A percentile compares a stretch with the other conserved stretches of the same genome.
These are phyloP conservation scores for Zaprionus taronus DNA, from an alignment of 1,140 invertebrate species.

Conservation along the genomic window DNA sequence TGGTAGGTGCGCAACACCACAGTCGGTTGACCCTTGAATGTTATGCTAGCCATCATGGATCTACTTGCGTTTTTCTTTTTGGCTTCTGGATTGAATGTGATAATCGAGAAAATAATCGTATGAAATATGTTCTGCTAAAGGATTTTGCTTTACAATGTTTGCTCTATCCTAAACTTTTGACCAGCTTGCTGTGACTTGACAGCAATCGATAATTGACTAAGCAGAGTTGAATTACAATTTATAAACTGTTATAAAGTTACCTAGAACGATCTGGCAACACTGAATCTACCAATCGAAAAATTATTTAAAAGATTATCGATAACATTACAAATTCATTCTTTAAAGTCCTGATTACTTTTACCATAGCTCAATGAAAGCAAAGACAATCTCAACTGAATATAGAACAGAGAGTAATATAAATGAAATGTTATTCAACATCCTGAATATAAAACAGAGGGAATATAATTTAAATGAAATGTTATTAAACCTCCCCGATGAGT, in stretches of 20 bases:
- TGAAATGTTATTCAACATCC: neutral
- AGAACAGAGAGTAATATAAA: too few species aligned
- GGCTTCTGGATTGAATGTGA: neutral
- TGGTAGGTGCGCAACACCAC: slow-evolving; percentile 47
- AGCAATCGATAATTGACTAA: neutral
- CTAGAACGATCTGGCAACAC: too few species aligned
- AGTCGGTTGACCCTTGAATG: slow-evolving; percentile 38
- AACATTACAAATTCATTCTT: too few species aligned
- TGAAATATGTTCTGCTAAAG: neutral
- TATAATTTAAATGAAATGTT: neutral
- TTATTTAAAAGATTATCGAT: too few species aligned
- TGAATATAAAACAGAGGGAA: too few species aligned
- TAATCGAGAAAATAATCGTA: neutral
- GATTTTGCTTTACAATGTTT: neutral
- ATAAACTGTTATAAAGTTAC: neutral
- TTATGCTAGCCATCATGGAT: slow-evolving; percentile 43
- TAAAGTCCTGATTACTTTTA: too few species aligned
- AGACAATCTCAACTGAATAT: too few species aligned
- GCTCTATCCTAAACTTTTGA: too few species aligned
- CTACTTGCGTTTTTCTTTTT: neutral
- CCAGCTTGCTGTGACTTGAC: too few species aligned
- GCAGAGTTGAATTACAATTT: neutral
- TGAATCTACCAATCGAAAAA: too few species aligned
- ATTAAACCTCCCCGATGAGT: neutral
- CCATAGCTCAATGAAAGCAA: too few species aligned